Percentiles rank a stretch among this genome's conserved stretches.
phyloP scores from a whole-genome alignment of 2,888 invertebrate genomes.

The Ophion obscuratus region DNA sequence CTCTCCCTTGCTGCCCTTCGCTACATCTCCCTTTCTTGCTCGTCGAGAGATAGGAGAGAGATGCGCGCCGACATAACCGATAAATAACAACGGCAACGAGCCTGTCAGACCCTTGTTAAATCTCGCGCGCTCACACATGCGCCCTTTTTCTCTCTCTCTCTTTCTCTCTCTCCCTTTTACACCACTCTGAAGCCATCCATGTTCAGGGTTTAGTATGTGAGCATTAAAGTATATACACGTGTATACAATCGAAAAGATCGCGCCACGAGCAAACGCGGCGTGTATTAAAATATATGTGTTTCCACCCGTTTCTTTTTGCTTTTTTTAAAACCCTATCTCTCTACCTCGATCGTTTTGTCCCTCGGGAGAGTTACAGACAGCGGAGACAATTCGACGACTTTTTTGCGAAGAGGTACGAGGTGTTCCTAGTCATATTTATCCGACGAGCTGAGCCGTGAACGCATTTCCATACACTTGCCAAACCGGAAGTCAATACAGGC shows the following conservation, averaged over 20 bases:
- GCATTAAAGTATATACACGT: conserved; percentile 21
- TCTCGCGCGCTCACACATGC: conserved; percentile 61
- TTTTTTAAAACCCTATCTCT: conserved; percentile 37
- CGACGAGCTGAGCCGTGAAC: background rate
- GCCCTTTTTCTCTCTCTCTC: conserved; percentile 73
- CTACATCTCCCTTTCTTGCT: background rate
- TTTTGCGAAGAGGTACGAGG: background rate
- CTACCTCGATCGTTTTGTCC: conserved; percentile 34
- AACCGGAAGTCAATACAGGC: background rate
- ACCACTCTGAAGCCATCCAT: conserved; percentile 22
- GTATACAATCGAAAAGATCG: conserved; percentile 39
- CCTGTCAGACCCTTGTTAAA: conserved; percentile 84
- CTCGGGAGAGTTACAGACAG: conserved; percentile 49
- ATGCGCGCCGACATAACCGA: conserved; percentile 82
- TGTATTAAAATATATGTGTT: conserved; percentile 58
- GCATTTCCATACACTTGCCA: background rate
- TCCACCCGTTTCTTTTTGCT: conserved; percentile 5
- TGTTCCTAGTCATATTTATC: background rate
- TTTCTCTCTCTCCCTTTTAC: conserved; percentile 23
- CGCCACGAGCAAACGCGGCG: conserved; percentile 58
- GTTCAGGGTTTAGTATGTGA: conserved; percentile 22
- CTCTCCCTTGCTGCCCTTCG: background rate
- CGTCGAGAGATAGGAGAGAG: conserved; percentile 80
- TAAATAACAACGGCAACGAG: conserved; percentile 84
- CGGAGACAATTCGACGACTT: conserved; percentile 41